Conservation (phyloP, 2,888 invertebrate species). For the Callimorpha dominula region DNA sequence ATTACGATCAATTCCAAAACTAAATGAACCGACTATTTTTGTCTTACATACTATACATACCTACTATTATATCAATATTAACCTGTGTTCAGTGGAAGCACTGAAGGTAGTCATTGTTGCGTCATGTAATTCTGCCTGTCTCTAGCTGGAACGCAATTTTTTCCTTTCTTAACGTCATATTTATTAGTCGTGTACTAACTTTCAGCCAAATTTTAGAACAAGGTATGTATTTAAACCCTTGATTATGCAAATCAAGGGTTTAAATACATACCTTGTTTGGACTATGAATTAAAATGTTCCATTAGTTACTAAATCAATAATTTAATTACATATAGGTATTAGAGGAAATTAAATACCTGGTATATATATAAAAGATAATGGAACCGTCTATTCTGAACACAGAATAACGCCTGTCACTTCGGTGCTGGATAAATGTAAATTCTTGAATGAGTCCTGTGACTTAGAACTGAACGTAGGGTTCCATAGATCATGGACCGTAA, state of each 20-base stretch:
- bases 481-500: constrained; percentile 35
- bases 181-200: neutral
- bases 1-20: too few species aligned
- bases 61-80: neutral
- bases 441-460: neutral
- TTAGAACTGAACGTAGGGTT: constrained; percentile 1
- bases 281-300: neutral
- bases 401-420: neutral
- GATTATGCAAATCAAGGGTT: neutral
- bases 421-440: neutral
- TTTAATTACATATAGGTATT: neutral
- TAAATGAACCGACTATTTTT: neutral
- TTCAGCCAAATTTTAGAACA: neutral
- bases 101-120: neutral
- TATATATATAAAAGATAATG: neutral
- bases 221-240: neutral
- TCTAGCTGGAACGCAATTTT: neutral
- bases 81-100: neutral
- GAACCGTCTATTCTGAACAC: neutral
- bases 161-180: neutral
- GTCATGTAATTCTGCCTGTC: neutral
- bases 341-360: neutral
- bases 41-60: neutral
- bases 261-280: too few species aligned
- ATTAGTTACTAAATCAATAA: neutral